These are phyloP conservation scores for Maconellicoccus hirsutus DNA, from an alignment of 1,140 invertebrate species.

Conservation along the genomic window DNA sequence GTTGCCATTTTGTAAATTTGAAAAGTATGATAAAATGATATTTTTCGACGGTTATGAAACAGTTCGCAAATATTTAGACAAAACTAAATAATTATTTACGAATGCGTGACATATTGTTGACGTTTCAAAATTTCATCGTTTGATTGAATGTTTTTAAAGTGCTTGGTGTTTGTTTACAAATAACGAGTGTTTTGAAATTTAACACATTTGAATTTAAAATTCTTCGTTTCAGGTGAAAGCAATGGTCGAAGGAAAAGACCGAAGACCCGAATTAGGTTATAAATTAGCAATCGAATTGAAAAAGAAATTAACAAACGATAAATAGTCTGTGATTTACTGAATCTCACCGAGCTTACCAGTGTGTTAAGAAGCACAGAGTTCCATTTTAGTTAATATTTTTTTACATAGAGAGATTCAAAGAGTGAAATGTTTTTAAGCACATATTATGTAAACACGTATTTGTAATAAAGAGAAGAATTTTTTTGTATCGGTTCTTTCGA, in stretches of 20 bases:
- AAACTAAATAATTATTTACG: too few relatives aligned
- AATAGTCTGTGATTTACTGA: neutral
- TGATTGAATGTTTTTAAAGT: neutral
- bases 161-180: neutral
- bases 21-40: too few relatives aligned
- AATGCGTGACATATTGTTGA: too few relatives aligned
- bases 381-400: neutral
- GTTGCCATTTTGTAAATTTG: too few relatives aligned
- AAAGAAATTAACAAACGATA: constrained; percentile 32
- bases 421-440: neutral
- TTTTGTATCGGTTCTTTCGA: too few relatives aligned
- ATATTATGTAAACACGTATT: neutral
- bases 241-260: constrained; percentile 76
- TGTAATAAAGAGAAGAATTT: neutral
- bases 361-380: neutral
- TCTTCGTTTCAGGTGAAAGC: constrained; percentile 48
- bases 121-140: too few relatives aligned
- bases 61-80: too few relatives aligned
- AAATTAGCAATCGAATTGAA: constrained; percentile 74
- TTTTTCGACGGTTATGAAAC: too few relatives aligned
- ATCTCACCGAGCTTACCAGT: constrained; percentile 7
- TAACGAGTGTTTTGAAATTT: neutral
- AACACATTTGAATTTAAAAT: constrained; percentile 17
- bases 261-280: constrained; percentile 73
- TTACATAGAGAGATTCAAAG: neutral